phyloP scores from a whole-genome alignment of 2,113 vertebrate genomes.

The Trichechus manatus region DNA sequence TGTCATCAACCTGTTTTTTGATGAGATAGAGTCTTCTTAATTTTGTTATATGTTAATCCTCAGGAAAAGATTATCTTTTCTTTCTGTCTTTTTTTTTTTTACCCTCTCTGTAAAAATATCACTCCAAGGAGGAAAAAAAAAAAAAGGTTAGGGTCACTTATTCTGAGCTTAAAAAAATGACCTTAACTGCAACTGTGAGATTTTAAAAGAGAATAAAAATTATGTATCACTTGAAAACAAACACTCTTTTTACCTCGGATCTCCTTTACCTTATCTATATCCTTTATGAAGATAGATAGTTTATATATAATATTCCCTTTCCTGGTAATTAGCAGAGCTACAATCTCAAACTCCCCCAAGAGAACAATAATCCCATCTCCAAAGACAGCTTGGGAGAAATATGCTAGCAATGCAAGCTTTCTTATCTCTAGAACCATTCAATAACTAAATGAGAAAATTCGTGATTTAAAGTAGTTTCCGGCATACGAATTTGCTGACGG shows the following conservation, averaged over 20 bases:
- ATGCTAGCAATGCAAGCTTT: conserved; percentile 16
- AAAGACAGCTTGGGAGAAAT: conserved; percentile 67
- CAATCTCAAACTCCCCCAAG: not conserved
- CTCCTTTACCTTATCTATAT: conserved; percentile 18
- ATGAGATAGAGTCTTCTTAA: not conserved
- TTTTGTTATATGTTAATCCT: not conserved
- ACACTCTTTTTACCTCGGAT: not conserved
- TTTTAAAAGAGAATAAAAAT: conserved; percentile 22
- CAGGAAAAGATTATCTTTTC: not conserved
- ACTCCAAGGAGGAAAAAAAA: not conserved
- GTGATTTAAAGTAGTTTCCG: conserved; percentile 69
- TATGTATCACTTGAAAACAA: conserved; percentile 23
- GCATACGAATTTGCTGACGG: conserved; percentile 57
- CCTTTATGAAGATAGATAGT: conserved; percentile 38
- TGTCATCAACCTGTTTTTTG: not conserved
- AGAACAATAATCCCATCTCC: not conserved
- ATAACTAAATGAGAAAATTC: conserved; percentile 62
- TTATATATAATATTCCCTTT: conserved; percentile 51
- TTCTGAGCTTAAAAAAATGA: not conserved
- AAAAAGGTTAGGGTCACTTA: not conserved
- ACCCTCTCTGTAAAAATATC: not conserved
- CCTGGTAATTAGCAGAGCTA: conserved; percentile 52
- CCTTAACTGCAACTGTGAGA: not conserved
- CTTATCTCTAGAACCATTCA: conserved; percentile 59
- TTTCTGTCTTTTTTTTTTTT: not conserved